phyloP scores from a whole-genome alignment of 2,888 invertebrate genomes.

The Oscheius sp. region DNA sequence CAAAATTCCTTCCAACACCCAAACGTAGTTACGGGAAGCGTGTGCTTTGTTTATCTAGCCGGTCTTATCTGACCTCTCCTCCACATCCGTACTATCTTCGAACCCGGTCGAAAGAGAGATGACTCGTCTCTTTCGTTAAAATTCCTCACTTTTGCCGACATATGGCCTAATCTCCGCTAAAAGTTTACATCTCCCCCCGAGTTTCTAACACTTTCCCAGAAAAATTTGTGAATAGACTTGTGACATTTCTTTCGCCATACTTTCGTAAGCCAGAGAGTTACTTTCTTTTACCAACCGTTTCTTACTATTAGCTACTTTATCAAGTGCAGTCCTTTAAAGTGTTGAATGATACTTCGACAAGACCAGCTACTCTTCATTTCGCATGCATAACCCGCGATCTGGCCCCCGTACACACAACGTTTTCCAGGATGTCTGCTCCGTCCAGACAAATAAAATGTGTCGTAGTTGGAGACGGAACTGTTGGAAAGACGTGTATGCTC shows the following conservation, averaged over 20 bases:
- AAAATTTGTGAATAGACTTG: too few relatives aligned
- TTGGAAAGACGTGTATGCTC: constrained; percentile 79
- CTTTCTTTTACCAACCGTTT: neutral
- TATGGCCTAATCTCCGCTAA: neutral
- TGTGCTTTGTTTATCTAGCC: constrained; percentile 22
- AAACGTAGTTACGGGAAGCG: constrained; percentile 7
- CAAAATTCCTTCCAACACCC: neutral
- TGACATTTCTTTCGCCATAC: neutral
- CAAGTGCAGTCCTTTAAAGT: too few relatives aligned
- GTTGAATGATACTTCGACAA: too few relatives aligned
- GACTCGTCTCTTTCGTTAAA: constrained; percentile 17
- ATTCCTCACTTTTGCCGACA: neutral
- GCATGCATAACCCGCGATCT: too few relatives aligned
- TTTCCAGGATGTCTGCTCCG: constrained; percentile 67
- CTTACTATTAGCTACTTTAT: neutral
- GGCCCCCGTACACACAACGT: neutral
- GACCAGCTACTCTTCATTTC: too few relatives aligned
- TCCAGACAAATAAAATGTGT: constrained; percentile 78
- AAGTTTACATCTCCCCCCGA: too few relatives aligned
- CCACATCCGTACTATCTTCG: neutral
- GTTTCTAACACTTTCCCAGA: too few relatives aligned
- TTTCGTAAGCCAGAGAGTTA: neutral
- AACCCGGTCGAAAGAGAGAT: neutral
- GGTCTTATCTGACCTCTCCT: constrained; percentile 6
- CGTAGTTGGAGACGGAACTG: constrained; percentile 79